Percentiles rank a stretch among this genome's conserved stretches.
These are phyloP conservation scores for Habropoda laboriosa DNA, from an alignment of 1,140 invertebrate genomes.

Conservation along the genomic window DNA sequence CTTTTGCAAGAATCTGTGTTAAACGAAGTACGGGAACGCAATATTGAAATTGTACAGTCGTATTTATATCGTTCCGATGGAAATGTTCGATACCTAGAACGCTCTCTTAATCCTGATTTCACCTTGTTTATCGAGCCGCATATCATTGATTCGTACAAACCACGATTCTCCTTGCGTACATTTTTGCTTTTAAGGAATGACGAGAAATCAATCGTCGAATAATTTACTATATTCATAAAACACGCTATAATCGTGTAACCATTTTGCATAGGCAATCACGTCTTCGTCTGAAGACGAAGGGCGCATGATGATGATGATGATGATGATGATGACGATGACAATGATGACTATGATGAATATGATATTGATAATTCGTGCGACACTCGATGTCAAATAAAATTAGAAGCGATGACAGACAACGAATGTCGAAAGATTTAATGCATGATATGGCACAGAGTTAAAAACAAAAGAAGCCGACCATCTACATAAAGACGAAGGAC, in stretches of 20 bases:
- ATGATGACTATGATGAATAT: neutral
- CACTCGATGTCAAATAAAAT: constrained; percentile 4
- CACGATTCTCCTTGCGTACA: neutral
- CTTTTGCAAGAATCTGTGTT: neutral
- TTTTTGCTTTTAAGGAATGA: neutral
- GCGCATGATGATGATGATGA: neutral
- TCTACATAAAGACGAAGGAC: constrained; percentile 51
- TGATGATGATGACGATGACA: neutral
- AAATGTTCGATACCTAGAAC: neutral
- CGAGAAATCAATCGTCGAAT: neutral
- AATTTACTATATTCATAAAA: neutral
- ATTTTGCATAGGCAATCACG: neutral
- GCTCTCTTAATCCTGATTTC: neutral
- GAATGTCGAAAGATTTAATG: constrained; percentile 4
- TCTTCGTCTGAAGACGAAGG: neutral
- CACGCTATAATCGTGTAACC: neutral
- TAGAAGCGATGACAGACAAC: neutral
- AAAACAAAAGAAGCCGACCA: neutral
- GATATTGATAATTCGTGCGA: neutral
- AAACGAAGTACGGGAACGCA: neutral
- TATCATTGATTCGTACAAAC: neutral
- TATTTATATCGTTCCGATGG: neutral
- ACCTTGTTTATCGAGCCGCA: neutral
- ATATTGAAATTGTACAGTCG: neutral
- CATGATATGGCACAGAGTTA: neutral